Evolutionary conservation across 2,888 invertebrate genomes (phyloP), one percentile per base, ranked within the genome.

Genomic region (Orchestes rusci): DNA sequence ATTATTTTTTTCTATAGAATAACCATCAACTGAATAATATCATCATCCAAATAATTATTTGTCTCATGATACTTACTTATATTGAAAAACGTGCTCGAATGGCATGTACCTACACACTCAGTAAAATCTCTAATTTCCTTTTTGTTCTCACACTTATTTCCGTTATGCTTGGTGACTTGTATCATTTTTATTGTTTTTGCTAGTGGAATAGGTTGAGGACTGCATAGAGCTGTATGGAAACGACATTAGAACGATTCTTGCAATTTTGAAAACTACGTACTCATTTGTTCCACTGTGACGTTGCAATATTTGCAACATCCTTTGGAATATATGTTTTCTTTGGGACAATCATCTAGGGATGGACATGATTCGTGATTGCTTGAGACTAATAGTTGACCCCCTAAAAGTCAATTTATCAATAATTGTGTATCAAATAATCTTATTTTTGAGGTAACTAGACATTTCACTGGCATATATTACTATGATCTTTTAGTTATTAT

Each of bases 291-390:
- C 0, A 74, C 61, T 2, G 73, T 75, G 16, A 71, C 58, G 50
- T 75, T 76, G 61, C 88, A 88, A 34, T 71, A 64, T 19, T 74
- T 68, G 56, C 87, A 88, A 63, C 88, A 88, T 36, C 80, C 80
- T 17, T 79, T 77, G 10, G 68, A 64, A 56, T 77, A 73, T 13
- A 76, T 57, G 48, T 76, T 63, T 16, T 75, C 70, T 0, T 71
- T 65, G 0, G 73, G 69, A 59, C 88, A 87, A 31, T 67, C 59
- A n/a, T 65, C 59, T 1, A 74, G 67, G 63, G 78, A 75, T 1
- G 83, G 80, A 58, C 88, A 88, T 1, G 73, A 60, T 56, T 74
- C 71, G 38, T 64, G 61, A 18, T 59, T 53, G 8, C 59, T 61
- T 1, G 59, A 53, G 2, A 68, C 62, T 2, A 59, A 53, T 45